These are phyloP conservation scores for Myrmecobius fasciatus DNA, from an alignment of 2,113 vertebrate species.

Conservation along the genomic window DNA sequence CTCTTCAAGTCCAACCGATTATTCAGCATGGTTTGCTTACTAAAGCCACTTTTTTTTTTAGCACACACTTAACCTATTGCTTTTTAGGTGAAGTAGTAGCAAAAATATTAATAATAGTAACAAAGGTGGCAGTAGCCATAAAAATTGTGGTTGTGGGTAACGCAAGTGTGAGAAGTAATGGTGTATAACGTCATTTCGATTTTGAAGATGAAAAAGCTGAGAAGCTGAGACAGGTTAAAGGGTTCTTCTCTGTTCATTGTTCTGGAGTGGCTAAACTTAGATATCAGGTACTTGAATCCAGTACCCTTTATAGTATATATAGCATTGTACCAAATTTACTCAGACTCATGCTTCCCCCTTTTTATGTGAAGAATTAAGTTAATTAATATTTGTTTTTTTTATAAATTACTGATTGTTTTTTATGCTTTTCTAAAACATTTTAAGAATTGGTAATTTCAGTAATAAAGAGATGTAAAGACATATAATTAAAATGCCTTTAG, in stretches of 20 bases:
- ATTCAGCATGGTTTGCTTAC: not conserved
- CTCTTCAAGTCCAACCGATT: not conserved
- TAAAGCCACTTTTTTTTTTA: not conserved
- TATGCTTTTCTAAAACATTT: slow-evolving; percentile 9
- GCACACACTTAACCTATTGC: not conserved
- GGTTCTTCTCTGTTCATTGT: not conserved
- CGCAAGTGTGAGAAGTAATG: not conserved
- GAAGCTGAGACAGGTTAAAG: not conserved
- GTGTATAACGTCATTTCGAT: not conserved
- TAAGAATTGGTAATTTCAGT: not conserved
- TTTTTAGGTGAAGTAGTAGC: not conserved
- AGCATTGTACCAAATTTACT: not conserved
- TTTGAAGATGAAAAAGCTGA: not conserved
- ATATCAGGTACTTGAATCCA: not conserved
- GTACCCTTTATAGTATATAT: not conserved
- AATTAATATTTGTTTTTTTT: slow-evolving; percentile 16
- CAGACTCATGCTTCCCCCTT: slow-evolving; percentile 21
- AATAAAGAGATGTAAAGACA: not conserved
- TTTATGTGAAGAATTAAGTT: not conserved
- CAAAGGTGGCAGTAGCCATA: not conserved
- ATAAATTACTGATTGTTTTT: slow-evolving; percentile 15
- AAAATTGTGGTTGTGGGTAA: not conserved
- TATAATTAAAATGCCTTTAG: not conserved
- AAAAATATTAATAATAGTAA: not conserved
- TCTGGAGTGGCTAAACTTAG: not conserved